Percentiles rank a stretch among this genome's conserved stretches.
Evolutionary conservation across 2,113 vertebrate genomes (phyloP).

Genomic region (Girardinichthys multiradiatus): DNA sequence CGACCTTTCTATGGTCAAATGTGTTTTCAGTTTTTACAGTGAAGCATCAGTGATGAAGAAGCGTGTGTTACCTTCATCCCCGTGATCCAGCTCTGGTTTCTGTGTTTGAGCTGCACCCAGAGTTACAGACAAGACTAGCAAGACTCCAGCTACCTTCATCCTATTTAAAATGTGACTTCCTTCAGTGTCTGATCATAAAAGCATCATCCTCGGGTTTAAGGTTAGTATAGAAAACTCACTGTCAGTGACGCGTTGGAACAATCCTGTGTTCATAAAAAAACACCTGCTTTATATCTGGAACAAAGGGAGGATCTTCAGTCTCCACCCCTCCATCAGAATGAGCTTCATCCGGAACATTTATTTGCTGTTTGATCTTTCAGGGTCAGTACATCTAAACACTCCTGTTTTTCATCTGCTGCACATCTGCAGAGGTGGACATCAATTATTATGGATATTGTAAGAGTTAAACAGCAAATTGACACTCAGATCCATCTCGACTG

Average conservation of each 20-base stretch:
- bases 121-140: conserved; percentile 51
- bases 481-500: background rate
- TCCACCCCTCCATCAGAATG: conserved; percentile 1
- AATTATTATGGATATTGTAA: background rate
- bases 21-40: background rate
- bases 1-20: background rate
- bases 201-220: background rate
- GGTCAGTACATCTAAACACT: conserved; percentile 43
- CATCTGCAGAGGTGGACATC: conserved; percentile 41
- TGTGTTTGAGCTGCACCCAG: conserved; percentile 64
- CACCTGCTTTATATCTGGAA: background rate
- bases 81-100: conserved; percentile 56
- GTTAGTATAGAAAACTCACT: background rate
- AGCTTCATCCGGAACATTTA: conserved; percentile 15
- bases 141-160: conserved; percentile 60
- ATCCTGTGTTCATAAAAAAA: background rate
- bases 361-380: conserved; percentile 44
- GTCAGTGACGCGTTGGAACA: background rate
- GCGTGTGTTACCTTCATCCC: conserved; percentile 48
- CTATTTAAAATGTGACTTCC: conserved; percentile 9
- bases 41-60: background rate
- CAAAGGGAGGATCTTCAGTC: conserved; percentile 15
- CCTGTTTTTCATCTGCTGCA: conserved; percentile 67
- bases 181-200: accelerated
- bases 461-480: background rate